Percentiles rank a stretch among this genome's conserved stretches.
Conservation (phyloP, 2,113 vertebrate genomes). For the Esox niger region DNA sequence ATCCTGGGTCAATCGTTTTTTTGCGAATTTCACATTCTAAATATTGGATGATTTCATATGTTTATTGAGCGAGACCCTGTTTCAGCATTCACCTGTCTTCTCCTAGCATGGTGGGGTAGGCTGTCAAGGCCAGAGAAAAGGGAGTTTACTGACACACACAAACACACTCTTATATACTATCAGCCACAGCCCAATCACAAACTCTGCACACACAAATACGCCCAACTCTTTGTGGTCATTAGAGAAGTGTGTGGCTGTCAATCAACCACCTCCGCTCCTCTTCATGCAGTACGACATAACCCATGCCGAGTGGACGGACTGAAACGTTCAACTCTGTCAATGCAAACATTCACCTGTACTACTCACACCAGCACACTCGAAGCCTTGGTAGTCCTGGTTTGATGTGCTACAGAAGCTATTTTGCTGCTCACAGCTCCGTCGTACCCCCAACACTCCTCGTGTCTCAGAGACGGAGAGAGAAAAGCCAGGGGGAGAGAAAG, state of each 20-base stretch:
- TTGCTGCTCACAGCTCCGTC: not conserved
- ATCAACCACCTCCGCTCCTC: not conserved
- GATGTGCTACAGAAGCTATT: slow-evolving; percentile 52
- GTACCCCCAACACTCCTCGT: slow-evolving; percentile 18
- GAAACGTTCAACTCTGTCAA: too few relatives aligned
- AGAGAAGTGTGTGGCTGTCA: not conserved
- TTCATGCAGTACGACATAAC: slow-evolving; percentile 3
- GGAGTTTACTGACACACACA: slow-evolving; percentile 30
- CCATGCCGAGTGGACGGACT: not conserved
- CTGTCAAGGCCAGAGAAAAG: slow-evolving; percentile 23
- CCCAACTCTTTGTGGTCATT: not conserved
- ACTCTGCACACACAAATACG: not conserved
- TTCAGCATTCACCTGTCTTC: slow-evolving; percentile 38
- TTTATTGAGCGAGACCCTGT: too few relatives aligned
- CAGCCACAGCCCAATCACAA: not conserved
- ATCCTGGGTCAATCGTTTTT: too few relatives aligned
- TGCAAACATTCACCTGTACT: slow-evolving; percentile 1
- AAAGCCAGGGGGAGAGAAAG: not conserved
- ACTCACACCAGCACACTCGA: slow-evolving; percentile 10
- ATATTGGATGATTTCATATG: too few relatives aligned
- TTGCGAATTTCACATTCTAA: too few relatives aligned
- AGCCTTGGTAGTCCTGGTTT: slow-evolving; percentile 22
- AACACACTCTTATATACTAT: slow-evolving; percentile 15
- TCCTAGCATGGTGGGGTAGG: slow-evolving; percentile 25
- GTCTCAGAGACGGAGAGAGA: slow-evolving; percentile 10